Evolutionary conservation across 2,888 invertebrate species (phyloP), one percentile per base, ranked within the genome.

Genomic region (Ceriagrion tenellum): DNA sequence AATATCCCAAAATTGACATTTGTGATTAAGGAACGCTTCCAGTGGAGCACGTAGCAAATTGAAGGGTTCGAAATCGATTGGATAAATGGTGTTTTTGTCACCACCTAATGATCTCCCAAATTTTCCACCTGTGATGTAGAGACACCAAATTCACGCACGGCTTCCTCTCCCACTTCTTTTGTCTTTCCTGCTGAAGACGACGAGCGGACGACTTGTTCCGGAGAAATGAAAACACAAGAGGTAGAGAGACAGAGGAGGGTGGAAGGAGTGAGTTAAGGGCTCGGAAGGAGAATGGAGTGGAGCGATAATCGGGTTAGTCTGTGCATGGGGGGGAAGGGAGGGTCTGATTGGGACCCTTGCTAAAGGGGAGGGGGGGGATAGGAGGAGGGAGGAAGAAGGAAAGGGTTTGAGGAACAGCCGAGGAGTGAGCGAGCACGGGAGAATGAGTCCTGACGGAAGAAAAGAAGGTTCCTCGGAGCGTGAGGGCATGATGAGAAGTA

Each of bases 351-450:
- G 40, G 59, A 23, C 30, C 59, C 23, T 30, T 8, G 20, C 23
- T 59, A 56, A 55, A 40, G 91, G 35, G 95, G 88, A 59, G 95
- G 55, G 16, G 0, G 95, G 89, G 16, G 93, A 81, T 88, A n/a
- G 95, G 90, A 47, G 47, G 74, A 74, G n/a, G n/a, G n/a, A n/a
- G n/a, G n/a, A n/a, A 81, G 69, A 88, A 96, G 97, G 96, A 95
- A 95, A 95, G 81, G 59, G 3, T 59, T 20, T 59, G 3, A 12
- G 2, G 16, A 20, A 2, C 10, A 8, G 8, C 20, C 23, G 63
- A 23, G 23, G 63, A 16, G 23, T 23, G 69, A n/a, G 47, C 47
- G 69, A 12, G 69, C 23, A 35, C 35, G 81, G 81, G 16, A 35
- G 81, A 81, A 81, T 16, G 81, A 81, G 35, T 2, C 81, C 35